Conservation (phyloP, 2,888 invertebrate genomes). For the Acanthoscelides obtectus region DNA sequence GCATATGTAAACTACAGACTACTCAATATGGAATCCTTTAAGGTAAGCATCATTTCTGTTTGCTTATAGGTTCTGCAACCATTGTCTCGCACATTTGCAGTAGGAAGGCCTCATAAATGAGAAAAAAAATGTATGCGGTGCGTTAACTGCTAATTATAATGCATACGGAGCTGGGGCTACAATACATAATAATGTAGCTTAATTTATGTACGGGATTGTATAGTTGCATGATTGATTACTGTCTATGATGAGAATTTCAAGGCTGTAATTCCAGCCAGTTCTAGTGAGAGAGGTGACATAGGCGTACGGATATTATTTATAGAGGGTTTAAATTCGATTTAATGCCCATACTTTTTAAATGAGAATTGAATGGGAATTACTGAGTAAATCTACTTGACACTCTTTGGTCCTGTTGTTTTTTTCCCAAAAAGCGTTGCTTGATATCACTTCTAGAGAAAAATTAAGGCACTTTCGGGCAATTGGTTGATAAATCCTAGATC, state of each 20-base stretch:
- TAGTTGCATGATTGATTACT: conserved; percentile 18
- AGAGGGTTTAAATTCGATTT: no score
- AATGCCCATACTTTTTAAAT: no score
- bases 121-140: background rate
- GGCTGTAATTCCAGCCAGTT: conserved; percentile 1
- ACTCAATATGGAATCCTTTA: no score
- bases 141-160: background rate
- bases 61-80: background rate
- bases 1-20: no score
- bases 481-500: no score
- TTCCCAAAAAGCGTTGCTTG: no score
- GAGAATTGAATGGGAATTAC: no score
- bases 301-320: background rate
- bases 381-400: no score
- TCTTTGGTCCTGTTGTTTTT: no score
- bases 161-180: background rate
- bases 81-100: background rate
- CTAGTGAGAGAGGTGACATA: background rate
- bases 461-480: no score
- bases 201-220: background rate
- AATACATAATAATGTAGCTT: background rate
- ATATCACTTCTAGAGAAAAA: no score
- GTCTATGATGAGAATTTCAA: conserved; percentile 13
- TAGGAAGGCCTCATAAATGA: no score
- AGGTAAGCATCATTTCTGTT: background rate